phyloP scores from a whole-genome alignment of 2,797 vertebrate genomes.

The Percopsis omiscomaycus region DNA sequence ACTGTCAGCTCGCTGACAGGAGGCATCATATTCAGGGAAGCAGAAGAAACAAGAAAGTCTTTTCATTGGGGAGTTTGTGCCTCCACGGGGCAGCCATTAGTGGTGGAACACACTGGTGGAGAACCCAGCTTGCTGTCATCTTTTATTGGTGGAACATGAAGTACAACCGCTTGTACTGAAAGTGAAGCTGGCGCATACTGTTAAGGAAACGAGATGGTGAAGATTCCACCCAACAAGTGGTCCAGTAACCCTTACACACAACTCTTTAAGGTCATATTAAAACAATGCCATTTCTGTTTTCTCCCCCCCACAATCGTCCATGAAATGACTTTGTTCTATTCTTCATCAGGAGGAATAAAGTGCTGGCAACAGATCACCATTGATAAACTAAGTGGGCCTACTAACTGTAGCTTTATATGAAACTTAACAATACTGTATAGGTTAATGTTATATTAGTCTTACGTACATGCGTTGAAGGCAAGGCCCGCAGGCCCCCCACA shows the following conservation, averaged over 20 bases:
- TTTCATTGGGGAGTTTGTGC: slow-evolving; percentile 37
- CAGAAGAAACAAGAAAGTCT: slow-evolving; percentile 39
- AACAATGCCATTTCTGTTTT: background rate
- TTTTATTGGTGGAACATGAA: slow-evolving; percentile 33
- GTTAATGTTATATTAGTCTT: too few species aligned
- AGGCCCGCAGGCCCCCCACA: too few species aligned
- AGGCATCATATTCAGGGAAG: background rate
- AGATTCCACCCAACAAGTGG: slow-evolving; percentile 46
- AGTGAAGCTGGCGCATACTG: slow-evolving; percentile 26
- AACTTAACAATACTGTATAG: too few species aligned
- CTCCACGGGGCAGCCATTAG: slow-evolving; percentile 29
- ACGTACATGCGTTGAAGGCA: too few species aligned
- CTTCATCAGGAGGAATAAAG: background rate
- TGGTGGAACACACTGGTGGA: slow-evolving; percentile 6
- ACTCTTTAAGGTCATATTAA: background rate
- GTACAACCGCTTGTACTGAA: slow-evolving; percentile 29
- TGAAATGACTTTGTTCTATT: background rate
- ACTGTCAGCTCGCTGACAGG: slow-evolving; percentile 23
- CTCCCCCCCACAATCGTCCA: background rate
- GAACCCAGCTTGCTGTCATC: slow-evolving; percentile 29
- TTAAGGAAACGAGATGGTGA: slow-evolving; percentile 54
- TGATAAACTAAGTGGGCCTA: too few species aligned
- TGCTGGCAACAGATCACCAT: too few species aligned
- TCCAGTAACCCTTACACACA: slow-evolving; percentile 22
- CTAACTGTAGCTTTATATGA: too few species aligned